Evolutionary conservation across 2,113 vertebrate species (phyloP).

Genomic region (Heterotis niloticus): DNA sequence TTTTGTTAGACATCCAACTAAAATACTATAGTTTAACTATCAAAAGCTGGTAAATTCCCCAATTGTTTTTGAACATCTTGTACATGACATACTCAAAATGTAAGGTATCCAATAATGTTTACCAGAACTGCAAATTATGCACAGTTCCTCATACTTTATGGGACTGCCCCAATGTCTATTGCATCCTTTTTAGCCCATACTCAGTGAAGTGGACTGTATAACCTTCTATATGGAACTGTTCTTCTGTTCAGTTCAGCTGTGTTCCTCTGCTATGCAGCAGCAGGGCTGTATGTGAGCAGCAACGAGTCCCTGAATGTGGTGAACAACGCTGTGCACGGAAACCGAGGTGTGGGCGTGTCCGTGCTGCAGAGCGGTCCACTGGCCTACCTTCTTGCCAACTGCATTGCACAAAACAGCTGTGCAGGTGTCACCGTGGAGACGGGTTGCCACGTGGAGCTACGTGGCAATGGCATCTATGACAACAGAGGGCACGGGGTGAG

Average conservation of each 20-base stretch:
- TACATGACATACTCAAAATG: too few relatives aligned
- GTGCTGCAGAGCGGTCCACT: slow-evolving; percentile 80
- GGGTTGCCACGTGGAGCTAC: slow-evolving; percentile 77
- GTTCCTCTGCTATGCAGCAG: slow-evolving; percentile 57
- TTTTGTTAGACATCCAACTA: too few relatives aligned
- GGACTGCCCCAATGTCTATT: too few relatives aligned
- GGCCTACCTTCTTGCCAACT: slow-evolving; percentile 75
- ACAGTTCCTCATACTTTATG: too few relatives aligned
- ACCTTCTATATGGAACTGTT: too few relatives aligned
- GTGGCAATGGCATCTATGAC: slow-evolving; percentile 81
- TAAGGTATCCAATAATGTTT: too few relatives aligned
- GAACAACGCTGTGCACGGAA: slow-evolving; percentile 75
- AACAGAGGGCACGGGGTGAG: slow-evolving; percentile 74
- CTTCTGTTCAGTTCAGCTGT: background rate
- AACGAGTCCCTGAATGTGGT: slow-evolving; percentile 73
- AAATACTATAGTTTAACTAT: too few relatives aligned
- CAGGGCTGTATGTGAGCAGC: slow-evolving; percentile 82
- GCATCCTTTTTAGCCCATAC: too few relatives aligned
- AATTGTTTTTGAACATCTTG: too few relatives aligned
- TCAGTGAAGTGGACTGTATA: too few relatives aligned
- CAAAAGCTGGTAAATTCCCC: too few relatives aligned
- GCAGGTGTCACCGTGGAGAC: slow-evolving; percentile 74
- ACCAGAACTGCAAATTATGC: background rate
- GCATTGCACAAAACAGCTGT: slow-evolving; percentile 72
- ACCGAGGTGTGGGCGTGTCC: slow-evolving; percentile 66